Evolutionary conservation across 2,888 invertebrate genomes (phyloP), one percentile per base, ranked within the genome.

Genomic region (Pammene aurita): DNA sequence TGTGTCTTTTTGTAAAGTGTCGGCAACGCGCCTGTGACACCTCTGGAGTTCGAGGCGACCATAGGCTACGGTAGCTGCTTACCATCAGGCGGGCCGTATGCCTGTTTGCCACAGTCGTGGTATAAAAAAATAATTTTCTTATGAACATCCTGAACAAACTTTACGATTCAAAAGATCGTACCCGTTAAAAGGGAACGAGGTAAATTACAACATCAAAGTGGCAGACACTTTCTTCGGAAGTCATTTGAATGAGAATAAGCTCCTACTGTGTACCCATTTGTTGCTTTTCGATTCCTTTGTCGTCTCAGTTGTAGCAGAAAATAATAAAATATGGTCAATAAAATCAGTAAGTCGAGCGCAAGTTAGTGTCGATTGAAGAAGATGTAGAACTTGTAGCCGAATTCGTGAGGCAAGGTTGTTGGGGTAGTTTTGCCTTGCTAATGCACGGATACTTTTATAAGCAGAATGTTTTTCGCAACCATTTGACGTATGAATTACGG

Each of bases 191-290:
- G 66, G 58, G 63, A 77, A 78, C 74, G 76, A 79, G 75, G 72
- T 75, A 78, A 77, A 82, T 80, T 77, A 80, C 74, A 82, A 85
- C 81, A 86, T 85, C 86, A 86, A 88, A 88, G 87, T 86, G 84
- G 82, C 81, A 84, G 86, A 86, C 80, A 84, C 80, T 86, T 85
- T 85, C 82, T 84, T 83, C 72, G 74, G 76, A 88, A 84, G 85
- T 89, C 82, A 89, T 90, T 89, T 89, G 88, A 90, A 90, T 90
- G 80, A 86, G 85, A 88, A 89, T 88, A 85, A 88, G 86, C 83
- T 81, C 78, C 79, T 77, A 76, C 77, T 75, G 74, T 78, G 74
- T 78, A 78, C 80, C 83, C 83, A 88, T 88, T 89, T 89, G 87
- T 87, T 86, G 83, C 84, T 84, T 85, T 89, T 85, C 85, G 85